A percentile compares a stretch with the other conserved stretches of the same genome.
These are phyloP conservation scores for Zosterops borbonicus DNA, from an alignment of 2,113 vertebrate genomes.

Conservation along the genomic window DNA sequence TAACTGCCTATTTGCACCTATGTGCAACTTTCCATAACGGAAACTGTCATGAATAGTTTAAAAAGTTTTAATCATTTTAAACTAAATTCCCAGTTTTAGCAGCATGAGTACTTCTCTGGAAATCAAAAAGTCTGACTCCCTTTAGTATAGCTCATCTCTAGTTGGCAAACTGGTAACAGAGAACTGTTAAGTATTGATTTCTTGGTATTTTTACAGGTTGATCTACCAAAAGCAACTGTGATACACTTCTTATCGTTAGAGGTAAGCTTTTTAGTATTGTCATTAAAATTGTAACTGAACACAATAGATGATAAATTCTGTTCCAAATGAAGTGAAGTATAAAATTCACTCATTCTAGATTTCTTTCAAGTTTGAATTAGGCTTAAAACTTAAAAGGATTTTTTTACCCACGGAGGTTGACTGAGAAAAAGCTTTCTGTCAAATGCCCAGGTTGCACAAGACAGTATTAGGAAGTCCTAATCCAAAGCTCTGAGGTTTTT, in stretches of 20 bases:
- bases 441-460: not conserved
- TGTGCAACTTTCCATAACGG: not conserved
- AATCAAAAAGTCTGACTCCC: not conserved
- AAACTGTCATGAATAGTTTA: not conserved
- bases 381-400: not conserved
- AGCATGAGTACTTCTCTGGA: not conserved
- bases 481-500: not conserved
- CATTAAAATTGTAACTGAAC: not conserved
- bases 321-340: not conserved
- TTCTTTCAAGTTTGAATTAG: not conserved
- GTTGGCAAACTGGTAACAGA: not conserved
- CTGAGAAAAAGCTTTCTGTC: not conserved
- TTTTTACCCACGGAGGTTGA: not conserved
- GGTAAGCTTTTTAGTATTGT: conserved; percentile 74
- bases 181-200: not conserved
- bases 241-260: conserved; percentile 91
- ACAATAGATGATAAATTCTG: not conserved
- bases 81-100: not conserved
- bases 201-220: conserved; percentile 80
- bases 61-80: not conserved
- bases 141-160: not conserved
- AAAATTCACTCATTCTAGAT: not conserved
- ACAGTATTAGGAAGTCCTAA: not conserved
- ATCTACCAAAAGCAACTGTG: conserved; percentile 92
- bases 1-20: not conserved